Base-by-base conservation (phyloP, 2,888 invertebrate species). In the Lasioglossum vierecki region DNA sequence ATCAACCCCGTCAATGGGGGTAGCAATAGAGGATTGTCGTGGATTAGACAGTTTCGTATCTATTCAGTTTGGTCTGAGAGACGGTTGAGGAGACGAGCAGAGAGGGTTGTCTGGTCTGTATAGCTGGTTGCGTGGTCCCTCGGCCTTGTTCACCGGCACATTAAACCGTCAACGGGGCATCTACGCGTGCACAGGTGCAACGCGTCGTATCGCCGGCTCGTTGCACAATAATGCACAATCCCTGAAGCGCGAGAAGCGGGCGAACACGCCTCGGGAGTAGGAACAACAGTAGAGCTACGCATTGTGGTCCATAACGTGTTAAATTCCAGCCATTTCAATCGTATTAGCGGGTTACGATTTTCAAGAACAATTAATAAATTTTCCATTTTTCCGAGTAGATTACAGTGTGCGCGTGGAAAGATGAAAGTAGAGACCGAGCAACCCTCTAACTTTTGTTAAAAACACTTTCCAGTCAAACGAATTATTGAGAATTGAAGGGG, bases 181-280 rank as follows among this genome's bases (percentile, higher is more conserved):
- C 70, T 79, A 71, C 71, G 75, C 75, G 35, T 41, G 49, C 72
- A 82, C 74, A 82, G 74, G 82, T 82, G 74, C 74, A 78, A 18
- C 68, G 76, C 35, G 44, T 82, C 79, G 79, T 66, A 68, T 68
- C 66, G 63, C n/a, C 79, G 72, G 72, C 39, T 76, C 75, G 80
- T 75, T 70, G 80, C 72, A 76, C 71, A 76, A 76, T 81, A 75
- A 70, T 70, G 80, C 72, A 76, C 71, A 63, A 76, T 81, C 72
- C 60, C 71, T 81, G 44, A 72, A 76, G 66, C 74, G 74, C 80
- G 60, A 74, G 79, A 79, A 70, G 68, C 68, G 68, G 68, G 39
- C 68, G 26, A 63, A 18, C 30, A 18, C 18, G 63, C 8, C 18
- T 63, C 63, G 26, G 30, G 30, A 6, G 63, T 63, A 63, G 57